Evolutionary conservation across 2,113 vertebrate species (phyloP).

Genomic region (Dipodomys stephensi): DNA sequence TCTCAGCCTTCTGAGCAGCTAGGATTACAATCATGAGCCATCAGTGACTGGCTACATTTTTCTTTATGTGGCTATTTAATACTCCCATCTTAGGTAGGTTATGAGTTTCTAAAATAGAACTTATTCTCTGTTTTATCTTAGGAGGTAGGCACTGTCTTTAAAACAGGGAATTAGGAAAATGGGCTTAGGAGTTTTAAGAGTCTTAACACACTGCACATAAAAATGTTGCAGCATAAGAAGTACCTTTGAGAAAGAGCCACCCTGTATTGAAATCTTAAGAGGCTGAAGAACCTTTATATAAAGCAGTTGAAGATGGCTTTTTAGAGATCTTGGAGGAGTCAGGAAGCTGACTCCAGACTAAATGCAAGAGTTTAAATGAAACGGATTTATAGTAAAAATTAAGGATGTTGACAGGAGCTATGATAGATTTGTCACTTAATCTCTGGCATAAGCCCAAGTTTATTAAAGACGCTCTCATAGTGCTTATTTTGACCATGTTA

Average conservation of each 20-base stretch:
- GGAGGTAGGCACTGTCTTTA: background rate
- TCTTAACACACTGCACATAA: background rate
- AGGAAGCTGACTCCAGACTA: background rate
- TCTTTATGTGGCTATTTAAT: too few relatives aligned
- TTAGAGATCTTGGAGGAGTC: background rate
- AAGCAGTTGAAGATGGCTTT: background rate
- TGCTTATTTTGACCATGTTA: background rate
- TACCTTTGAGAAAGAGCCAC: background rate
- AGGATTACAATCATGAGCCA: too few relatives aligned
- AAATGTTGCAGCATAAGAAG: background rate
- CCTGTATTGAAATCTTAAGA: background rate
- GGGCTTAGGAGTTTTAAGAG: background rate
- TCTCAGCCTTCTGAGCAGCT: too few relatives aligned
- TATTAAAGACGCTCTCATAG: background rate
- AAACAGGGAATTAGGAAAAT: background rate
- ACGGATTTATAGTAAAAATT: background rate
- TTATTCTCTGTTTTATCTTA: constrained; percentile 6
- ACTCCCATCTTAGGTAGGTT: background rate
- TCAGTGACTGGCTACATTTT: too few relatives aligned
- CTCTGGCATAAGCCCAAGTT: background rate
- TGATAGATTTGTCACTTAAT: background rate
- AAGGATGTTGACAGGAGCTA: background rate
- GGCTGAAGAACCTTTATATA: background rate
- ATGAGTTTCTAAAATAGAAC: background rate
- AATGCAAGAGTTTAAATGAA: background rate